These are phyloP conservation scores for Tragelaphus imberbis DNA, from an alignment of 2,113 vertebrate species.

Conservation along the genomic window DNA sequence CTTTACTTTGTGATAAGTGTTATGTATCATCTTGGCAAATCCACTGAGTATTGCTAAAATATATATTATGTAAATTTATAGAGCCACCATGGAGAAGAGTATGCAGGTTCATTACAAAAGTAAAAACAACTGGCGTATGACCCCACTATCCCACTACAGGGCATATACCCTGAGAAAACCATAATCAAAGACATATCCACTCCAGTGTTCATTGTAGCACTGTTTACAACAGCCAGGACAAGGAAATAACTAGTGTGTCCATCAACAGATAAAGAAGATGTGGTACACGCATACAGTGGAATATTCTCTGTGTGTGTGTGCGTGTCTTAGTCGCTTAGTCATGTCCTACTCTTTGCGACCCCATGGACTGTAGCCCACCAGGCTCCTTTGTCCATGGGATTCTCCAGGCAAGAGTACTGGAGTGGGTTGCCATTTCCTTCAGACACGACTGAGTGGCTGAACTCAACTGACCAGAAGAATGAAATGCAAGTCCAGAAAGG, in stretches of 20 bases:
- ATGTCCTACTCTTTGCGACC: not conserved
- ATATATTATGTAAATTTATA: not conserved
- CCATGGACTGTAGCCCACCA: not conserved
- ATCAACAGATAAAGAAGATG: not conserved
- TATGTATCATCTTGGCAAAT: not conserved
- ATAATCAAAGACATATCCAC: not conserved
- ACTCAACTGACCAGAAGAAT: not conserved
- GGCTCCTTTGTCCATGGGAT: not conserved
- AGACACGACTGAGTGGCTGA: no score
- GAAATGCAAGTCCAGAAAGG: not conserved
- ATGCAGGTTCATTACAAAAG: not conserved
- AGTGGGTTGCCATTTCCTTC: not conserved
- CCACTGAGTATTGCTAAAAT: not conserved
- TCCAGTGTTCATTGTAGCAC: not conserved
- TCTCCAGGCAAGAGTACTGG: not conserved
- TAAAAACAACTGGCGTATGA: not conserved
- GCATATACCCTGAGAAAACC: not conserved
- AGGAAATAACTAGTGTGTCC: not conserved
- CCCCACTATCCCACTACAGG: not conserved
- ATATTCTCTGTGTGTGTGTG: not conserved
- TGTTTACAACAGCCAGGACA: not conserved
- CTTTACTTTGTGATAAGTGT: not conserved
- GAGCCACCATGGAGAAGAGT: not conserved
- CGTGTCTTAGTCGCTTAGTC: not conserved
- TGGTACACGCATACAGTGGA: not conserved